Evolutionary conservation across 2,113 vertebrate genomes (phyloP).

Genomic region (Odobenus rosmarus): DNA sequence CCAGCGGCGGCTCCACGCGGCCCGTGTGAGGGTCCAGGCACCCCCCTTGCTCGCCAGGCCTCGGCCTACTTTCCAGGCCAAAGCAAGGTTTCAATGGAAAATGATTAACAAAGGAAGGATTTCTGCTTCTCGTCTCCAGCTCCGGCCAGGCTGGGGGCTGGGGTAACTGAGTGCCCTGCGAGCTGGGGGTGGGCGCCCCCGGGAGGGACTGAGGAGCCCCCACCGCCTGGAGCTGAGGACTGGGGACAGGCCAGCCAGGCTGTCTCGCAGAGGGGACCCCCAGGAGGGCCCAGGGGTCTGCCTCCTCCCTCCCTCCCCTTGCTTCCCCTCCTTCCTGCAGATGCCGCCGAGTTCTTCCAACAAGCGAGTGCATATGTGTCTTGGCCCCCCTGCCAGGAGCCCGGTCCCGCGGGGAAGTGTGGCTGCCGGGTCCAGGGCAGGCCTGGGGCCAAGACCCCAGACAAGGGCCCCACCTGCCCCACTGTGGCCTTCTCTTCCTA

Average conservation of each 20-base stretch:
- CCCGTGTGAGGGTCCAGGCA: background rate
- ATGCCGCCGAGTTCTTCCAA: too few species aligned
- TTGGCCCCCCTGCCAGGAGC: background rate
- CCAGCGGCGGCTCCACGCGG: background rate
- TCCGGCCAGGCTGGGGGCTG: background rate
- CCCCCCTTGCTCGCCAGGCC: background rate
- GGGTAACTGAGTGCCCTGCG: fast-evolving
- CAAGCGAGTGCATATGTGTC: background rate
- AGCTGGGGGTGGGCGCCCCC: too few species aligned
- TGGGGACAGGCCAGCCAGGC: background rate
- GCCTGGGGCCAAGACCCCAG: background rate
- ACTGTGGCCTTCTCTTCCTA: background rate
- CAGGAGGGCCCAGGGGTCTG: background rate
- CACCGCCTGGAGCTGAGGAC: background rate
- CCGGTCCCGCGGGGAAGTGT: background rate
- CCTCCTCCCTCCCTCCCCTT: background rate
- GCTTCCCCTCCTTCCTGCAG: background rate
- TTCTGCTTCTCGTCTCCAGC: background rate
- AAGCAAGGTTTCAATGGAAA: background rate
- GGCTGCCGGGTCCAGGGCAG: background rate
- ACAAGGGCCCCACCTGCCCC: fast-evolving
- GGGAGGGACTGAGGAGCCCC: background rate
- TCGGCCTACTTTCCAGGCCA: slow-evolving; percentile 34
- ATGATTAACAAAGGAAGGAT: background rate
- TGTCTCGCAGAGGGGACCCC: background rate